Percentiles rank a stretch among this genome's conserved stretches.
Evolutionary conservation across 2,888 invertebrate species (phyloP).

Genomic region (Reticulitermes lucifugus): DNA sequence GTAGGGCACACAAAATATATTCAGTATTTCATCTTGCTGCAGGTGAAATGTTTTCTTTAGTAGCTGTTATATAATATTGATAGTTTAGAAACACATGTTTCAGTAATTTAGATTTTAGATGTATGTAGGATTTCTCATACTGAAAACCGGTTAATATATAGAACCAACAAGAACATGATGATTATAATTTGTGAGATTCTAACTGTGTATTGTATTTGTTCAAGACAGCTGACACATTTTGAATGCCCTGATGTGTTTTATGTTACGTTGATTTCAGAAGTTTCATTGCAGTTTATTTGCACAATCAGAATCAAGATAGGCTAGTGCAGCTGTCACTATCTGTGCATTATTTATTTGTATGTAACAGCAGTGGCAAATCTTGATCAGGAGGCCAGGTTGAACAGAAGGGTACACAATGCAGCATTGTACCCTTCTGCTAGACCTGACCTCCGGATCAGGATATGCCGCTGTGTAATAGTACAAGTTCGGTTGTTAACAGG

Average conservation of each 20-base stretch:
- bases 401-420: too few relatives aligned
- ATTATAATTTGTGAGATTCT: neutral
- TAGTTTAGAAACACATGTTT: constrained; percentile 16
- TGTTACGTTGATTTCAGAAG: neutral
- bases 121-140: neutral
- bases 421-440: too few relatives aligned
- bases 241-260: neutral
- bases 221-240: neutral
- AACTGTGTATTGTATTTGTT: neutral
- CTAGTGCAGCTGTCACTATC: too few relatives aligned
- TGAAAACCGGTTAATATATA: neutral
- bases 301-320: too few relatives aligned
- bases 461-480: too few relatives aligned
- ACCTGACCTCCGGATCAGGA: too few relatives aligned
- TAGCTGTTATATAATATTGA: constrained; percentile 18
- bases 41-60: constrained; percentile 25
- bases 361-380: too few relatives aligned
- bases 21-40: neutral
- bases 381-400: too few relatives aligned
- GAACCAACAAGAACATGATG: neutral
- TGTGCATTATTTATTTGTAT: too few relatives aligned
- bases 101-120: constrained; percentile 2
- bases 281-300: too few relatives aligned
- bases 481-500: too few relatives aligned
- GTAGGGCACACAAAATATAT: neutral